Percentiles rank a stretch among this genome's conserved stretches.
phyloP scores from a whole-genome alignment of 2,113 vertebrate genomes.

The Percopsis transmontana region DNA sequence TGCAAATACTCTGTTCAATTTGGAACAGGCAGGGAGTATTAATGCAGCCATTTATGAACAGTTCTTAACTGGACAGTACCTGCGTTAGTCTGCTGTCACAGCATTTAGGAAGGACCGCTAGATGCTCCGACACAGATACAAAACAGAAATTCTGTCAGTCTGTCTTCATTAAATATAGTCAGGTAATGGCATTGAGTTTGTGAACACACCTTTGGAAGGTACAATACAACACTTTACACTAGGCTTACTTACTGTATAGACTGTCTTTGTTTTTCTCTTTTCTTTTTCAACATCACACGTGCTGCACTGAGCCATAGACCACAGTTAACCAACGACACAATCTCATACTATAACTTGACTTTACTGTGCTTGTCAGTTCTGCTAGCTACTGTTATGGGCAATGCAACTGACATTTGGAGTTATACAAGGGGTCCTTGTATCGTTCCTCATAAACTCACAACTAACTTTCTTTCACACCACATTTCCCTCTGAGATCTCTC shows the following conservation, averaged over 20 bases:
- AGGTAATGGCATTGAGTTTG: conserved; percentile 56
- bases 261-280: conserved; percentile 55
- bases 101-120: conserved; percentile 33
- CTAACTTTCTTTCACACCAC: conserved; percentile 44
- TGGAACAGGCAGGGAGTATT: conserved; percentile 27
- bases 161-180: conserved; percentile 49
- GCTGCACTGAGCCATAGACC: conserved; percentile 66
- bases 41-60: conserved; percentile 29
- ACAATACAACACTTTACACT: conserved; percentile 71
- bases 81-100: conserved; percentile 31
- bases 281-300: conserved; percentile 67
- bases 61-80: conserved; percentile 15
- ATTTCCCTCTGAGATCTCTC: conserved; percentile 33
- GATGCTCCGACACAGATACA: conserved; percentile 35
- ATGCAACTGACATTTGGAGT: conserved; percentile 45
- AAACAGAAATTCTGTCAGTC: conserved; percentile 44
- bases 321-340: conserved; percentile 66
- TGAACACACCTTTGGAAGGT: conserved; percentile 71
- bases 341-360: conserved; percentile 63
- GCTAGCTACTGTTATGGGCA: conserved; percentile 32
- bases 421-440: conserved; percentile 50
- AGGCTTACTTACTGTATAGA: conserved; percentile 65
- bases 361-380: conserved; percentile 67
- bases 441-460: conserved; percentile 44
- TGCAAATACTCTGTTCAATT: conserved; percentile 10